These are phyloP conservation scores for Lordiphosa collinella DNA, from an alignment of 1,140 invertebrate genomes.

Conservation along the genomic window DNA sequence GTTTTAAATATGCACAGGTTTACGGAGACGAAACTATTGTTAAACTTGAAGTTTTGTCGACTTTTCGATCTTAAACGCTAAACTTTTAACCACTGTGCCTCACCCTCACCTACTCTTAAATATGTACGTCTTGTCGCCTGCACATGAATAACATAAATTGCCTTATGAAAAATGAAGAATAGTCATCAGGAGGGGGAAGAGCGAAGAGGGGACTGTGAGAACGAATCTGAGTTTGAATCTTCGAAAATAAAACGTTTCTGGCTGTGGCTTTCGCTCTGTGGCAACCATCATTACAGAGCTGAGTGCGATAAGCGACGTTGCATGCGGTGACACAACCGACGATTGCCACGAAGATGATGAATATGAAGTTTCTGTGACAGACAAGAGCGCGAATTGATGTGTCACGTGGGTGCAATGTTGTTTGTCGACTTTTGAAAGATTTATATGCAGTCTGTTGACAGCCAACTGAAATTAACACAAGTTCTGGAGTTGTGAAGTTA, in stretches of 20 bases:
- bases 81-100: no score
- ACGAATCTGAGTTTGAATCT: slow-evolving; percentile 1
- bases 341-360: slow-evolving; percentile 66
- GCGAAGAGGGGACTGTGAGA: slow-evolving; percentile 1
- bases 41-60: no score
- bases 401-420: slow-evolving; percentile 63
- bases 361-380: slow-evolving; percentile 18
- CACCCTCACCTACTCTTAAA: not conserved
- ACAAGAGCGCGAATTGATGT: slow-evolving; percentile 67
- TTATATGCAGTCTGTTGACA: slow-evolving; percentile 60
- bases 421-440: slow-evolving; percentile 70
- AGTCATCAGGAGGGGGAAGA: slow-evolving; percentile 33
- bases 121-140: slow-evolving; percentile 35
- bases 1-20: no score
- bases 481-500: not conserved
- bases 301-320: slow-evolving; percentile 73
- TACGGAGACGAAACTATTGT: no score
- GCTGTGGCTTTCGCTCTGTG: slow-evolving; percentile 6
- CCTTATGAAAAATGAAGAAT: slow-evolving; percentile 68
- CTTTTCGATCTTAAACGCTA: no score
- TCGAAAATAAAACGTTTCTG: slow-evolving; percentile 3
- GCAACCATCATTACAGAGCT: slow-evolving; percentile 67
- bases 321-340: slow-evolving; percentile 68
- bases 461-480: slow-evolving; percentile 62
- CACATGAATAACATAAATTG: slow-evolving; percentile 67